These are phyloP conservation scores for Chloroceryle inda DNA, from an alignment of 2,797 vertebrate genomes.

Conservation along the genomic window DNA sequence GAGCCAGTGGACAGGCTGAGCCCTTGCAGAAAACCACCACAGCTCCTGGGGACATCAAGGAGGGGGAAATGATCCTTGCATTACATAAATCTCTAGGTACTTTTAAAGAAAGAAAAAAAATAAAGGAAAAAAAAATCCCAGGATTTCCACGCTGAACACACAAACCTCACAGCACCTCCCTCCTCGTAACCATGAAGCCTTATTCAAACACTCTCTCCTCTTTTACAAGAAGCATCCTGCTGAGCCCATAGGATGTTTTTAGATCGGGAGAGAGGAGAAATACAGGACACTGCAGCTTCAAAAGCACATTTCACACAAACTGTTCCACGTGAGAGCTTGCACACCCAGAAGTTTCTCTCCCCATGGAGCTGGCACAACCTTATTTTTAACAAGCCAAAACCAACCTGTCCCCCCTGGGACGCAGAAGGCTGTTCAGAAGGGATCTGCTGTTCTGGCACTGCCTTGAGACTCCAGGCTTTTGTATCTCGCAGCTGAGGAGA, in stretches of 20 bases:
- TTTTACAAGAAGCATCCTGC: neutral
- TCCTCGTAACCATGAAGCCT: neutral
- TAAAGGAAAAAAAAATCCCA: neutral
- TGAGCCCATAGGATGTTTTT: neutral
- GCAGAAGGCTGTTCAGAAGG: neutral
- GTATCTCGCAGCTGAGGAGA: neutral
- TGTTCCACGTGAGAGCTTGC: neutral
- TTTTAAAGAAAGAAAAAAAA: neutral
- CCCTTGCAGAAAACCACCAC: neutral
- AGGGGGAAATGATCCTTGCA: neutral
- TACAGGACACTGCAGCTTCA: neutral
- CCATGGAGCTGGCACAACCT: neutral
- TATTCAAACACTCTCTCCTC: neutral
- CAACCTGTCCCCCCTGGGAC: neutral
- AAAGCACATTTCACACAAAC: neutral
- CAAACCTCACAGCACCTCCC: neutral
- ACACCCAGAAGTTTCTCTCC: neutral
- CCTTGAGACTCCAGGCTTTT: neutral
- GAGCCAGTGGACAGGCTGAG: neutral
- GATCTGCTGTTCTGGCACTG: neutral
- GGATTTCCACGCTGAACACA: neutral
- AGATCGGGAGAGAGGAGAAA: neutral
- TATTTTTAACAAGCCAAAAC: constrained; percentile 25
- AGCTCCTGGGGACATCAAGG: neutral
- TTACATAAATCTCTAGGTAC: neutral